These are phyloP conservation scores for Pristiophorus japonicus DNA, from an alignment of 2,113 vertebrate species.

Conservation along the genomic window DNA sequence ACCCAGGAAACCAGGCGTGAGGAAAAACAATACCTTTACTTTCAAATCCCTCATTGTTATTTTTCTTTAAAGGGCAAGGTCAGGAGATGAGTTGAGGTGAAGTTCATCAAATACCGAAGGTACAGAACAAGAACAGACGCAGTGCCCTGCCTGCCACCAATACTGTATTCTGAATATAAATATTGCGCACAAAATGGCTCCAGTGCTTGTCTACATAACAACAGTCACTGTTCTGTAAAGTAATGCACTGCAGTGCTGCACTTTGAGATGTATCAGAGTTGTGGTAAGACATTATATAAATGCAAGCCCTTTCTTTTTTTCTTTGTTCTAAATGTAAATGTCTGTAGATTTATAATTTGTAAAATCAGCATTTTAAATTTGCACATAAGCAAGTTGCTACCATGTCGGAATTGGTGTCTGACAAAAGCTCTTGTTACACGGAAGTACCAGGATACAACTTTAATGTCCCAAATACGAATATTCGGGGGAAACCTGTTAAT, in stretches of 20 bases:
- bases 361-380: not conserved
- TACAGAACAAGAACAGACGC: not conserved
- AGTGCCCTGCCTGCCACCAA: not conserved
- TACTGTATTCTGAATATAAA: not conserved
- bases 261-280: not conserved
- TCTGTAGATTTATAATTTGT: not conserved
- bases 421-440: not conserved
- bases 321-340: not conserved
- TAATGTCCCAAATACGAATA: not conserved
- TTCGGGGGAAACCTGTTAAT: not conserved
- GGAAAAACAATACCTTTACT: constrained; percentile 26
- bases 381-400: not conserved
- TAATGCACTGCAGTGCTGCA: not conserved
- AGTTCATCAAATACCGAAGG: not conserved
- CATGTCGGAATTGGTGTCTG: not conserved
- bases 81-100: not conserved
- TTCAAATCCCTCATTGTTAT: not conserved
- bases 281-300: not conserved
- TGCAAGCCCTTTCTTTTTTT: not conserved
- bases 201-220: not conserved
- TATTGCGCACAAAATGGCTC: not conserved
- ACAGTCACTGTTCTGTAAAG: not conserved
- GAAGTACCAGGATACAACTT: not conserved
- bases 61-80: not conserved
- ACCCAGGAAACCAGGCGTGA: constrained; percentile 42